Evolutionary conservation across 2,797 vertebrate species (phyloP), one percentile per base, ranked within the genome.

Genomic region (Spatula clypeata): DNA sequence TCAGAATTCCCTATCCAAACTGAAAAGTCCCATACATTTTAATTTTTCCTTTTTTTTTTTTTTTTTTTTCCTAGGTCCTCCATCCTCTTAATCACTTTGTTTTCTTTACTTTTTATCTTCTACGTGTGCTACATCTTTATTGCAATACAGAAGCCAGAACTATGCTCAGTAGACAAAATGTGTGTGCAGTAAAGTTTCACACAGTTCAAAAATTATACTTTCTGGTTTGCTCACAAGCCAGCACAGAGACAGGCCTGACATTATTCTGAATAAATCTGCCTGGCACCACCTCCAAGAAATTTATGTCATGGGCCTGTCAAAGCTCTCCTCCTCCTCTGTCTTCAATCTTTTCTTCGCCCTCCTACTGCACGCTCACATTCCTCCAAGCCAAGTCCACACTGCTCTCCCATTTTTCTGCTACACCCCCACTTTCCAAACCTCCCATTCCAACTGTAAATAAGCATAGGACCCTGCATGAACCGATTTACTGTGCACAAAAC

Each of bases 261-360:
- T 95, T 91, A 94, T 74, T 90, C 92, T 88, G 92, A 91, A 88
- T 75, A 95, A 95, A 96, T 93, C 86, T 94, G 80, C 94, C 83
- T 96, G 84, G 93, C 93, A 96, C 90, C 90, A 88, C 90, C 93
- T 96, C 92, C 88, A 92, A 97, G 77, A 94, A 95, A 94, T 89
- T 62, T 62, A 55, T 96, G 88, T 90, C 94, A 96, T 60, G 74
- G 93, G 93, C 83, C 67, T 96, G 94, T 97, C 96, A 97, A 95
- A 97, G 73, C 90, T 97, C 93, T 97, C 95, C 95, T 96, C 95
- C 96, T 93, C 90, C 90, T 96, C 93, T 94, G 90, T 73, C 93
- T 96, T 97, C 92, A 97, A 10, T 90, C 94, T 94, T 96, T 96
- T 96, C 94, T 97, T 96, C 95, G 88, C 88, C 95, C 93, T 97